Evolutionary conservation across 2,113 vertebrate genomes (phyloP), one percentile per base, ranked within the genome.

Genomic region (Erythrocebus patas): DNA sequence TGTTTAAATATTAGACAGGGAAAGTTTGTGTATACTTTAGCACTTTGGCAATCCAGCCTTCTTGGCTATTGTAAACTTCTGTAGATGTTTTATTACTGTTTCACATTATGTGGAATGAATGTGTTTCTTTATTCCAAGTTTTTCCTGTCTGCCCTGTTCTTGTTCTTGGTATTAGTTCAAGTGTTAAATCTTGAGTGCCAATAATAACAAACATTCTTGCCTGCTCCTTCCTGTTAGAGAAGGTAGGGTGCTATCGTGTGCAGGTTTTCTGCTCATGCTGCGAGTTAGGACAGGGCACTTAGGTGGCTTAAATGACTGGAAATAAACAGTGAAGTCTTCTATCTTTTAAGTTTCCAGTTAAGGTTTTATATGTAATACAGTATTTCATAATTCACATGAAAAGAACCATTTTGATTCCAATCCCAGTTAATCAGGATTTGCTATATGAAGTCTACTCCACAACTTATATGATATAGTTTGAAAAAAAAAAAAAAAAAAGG

Each of bases 131-230:
- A 87, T 93, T 75, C 82, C 2, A 7, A 73, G 81, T 89, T 87
- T 92, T 96, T 96, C 84, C 80, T 50, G 87, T 78, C 91, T 73
- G 25, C 32, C 90, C 64, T 64, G 61, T 64, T 64, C 61, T 64
- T 73, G 95, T 92, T 97, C 97, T 91, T 79, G 91, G 76, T 93
- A 25, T 85, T 68, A 14, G 83, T 90, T 96, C 96, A 97, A 95
- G 43, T 43, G 5, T 90, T 45, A 88, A 90, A 57, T 76, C 83
- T 43, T 8, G 68, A 87, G 59, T 86, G 95, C 95, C 90, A 95
- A 40, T 14, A 85, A 92, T 86, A 96, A 90, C 66, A 97, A 91
- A 78, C 81, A 84, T 43, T 40, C 45, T 52, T 32, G 35, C 70
- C 32, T 87, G 83, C 72, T 50, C 16, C 22, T 87, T 89, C 83